Evolutionary conservation across 2,113 vertebrate species (phyloP).

Genomic region (Sceloporus tristichus): DNA sequence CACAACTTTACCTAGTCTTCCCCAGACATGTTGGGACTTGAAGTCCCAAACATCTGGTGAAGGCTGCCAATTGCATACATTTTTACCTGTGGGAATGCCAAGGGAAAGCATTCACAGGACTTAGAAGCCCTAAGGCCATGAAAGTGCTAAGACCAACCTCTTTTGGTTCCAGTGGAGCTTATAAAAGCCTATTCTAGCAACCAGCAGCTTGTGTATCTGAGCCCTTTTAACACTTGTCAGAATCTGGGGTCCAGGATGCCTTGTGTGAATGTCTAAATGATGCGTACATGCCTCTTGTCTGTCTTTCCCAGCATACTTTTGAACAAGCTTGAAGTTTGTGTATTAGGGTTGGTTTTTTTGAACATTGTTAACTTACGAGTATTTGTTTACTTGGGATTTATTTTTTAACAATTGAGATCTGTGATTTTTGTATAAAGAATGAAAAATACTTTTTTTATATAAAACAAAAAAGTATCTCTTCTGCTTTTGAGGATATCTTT

Average conservation of each 20-base stretch:
- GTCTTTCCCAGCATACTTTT: neutral
- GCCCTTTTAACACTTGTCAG: too few relatives aligned
- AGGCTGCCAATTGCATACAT: too few relatives aligned
- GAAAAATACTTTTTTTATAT: neutral
- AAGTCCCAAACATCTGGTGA: too few relatives aligned
- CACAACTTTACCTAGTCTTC: neutral
- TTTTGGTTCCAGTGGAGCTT: neutral
- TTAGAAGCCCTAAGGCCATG: neutral
- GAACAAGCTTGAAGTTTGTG: accelerated
- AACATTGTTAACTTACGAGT: neutral
- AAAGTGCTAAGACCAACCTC: neutral
- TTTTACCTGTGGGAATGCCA: neutral
- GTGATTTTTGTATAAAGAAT: neutral
- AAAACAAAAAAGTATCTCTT: neutral
- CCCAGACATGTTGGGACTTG: too few relatives aligned
- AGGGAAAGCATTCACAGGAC: too few relatives aligned
- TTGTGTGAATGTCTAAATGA: neutral
- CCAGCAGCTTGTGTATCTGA: neutral
- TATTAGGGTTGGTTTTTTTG: neutral
- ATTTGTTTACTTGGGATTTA: neutral
- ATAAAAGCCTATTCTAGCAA: neutral
- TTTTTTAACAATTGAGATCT: neutral
- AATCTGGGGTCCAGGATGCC: neutral
- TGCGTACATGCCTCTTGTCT: neutral
- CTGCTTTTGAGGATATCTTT: neutral